phyloP scores from a whole-genome alignment of 30 jellyfish, hydroid and myxozoan genomes.

The Pelagia noctiluca region DNA sequence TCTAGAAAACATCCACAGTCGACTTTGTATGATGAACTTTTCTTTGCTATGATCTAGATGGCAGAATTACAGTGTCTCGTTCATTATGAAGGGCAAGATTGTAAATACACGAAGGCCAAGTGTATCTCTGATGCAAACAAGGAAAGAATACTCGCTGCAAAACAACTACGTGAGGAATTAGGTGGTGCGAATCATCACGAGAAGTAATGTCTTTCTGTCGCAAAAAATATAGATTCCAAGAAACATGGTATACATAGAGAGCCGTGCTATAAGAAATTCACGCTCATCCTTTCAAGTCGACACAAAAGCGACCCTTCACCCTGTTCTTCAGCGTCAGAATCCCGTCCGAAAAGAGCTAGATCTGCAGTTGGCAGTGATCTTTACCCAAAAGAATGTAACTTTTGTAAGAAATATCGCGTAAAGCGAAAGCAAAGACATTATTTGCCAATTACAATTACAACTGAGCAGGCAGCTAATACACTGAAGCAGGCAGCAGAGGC shows the following conservation, averaged over 20 bases:
- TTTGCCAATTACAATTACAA: conserved; percentile 12
- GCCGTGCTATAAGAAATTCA: conserved; percentile 2
- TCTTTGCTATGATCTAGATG: too few relatives aligned
- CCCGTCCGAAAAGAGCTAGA: conserved; percentile 2
- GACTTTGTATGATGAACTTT: too few relatives aligned
- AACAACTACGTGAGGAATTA: neutral
- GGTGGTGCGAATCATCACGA: conserved; percentile 7
- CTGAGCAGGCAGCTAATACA: conserved; percentile 5
- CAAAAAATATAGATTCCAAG: neutral
- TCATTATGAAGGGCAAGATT: conserved; percentile 1
- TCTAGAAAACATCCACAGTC: too few relatives aligned
- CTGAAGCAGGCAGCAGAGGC: conserved; percentile 4
- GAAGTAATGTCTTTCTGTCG: neutral
- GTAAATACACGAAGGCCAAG: neutral
- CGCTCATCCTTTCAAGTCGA: neutral
- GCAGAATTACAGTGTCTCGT: too few relatives aligned
- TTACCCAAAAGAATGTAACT: conserved; percentile 3
- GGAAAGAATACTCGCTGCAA: neutral
- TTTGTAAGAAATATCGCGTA: neutral
- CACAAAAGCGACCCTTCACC: neutral
- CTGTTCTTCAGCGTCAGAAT: neutral
- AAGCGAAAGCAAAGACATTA: conserved; percentile 1
- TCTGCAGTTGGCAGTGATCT: neutral
- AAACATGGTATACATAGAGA: conserved; percentile 5
- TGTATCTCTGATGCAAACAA: neutral